These are phyloP conservation scores for Ondatra zibethicus DNA, from an alignment of 2,113 vertebrate genomes.

Conservation along the genomic window DNA sequence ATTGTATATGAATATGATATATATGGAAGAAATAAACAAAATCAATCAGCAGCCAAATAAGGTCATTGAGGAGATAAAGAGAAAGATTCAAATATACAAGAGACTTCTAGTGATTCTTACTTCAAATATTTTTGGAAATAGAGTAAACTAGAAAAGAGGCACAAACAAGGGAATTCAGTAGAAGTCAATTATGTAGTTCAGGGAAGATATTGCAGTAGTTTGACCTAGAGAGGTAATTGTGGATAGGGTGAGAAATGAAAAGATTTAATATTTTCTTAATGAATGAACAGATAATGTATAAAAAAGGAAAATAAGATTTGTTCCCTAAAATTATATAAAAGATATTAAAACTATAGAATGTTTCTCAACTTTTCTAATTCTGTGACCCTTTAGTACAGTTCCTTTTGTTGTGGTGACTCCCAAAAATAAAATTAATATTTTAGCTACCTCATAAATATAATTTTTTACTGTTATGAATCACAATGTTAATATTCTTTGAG, in stretches of 20 bases:
- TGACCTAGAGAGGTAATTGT: background rate
- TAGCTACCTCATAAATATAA: background rate
- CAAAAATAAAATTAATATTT: background rate
- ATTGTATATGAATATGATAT: background rate
- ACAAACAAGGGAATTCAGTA: background rate
- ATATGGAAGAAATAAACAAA: background rate
- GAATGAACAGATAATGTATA: background rate
- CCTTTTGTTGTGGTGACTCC: background rate
- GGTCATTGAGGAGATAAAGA: background rate
- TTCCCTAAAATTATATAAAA: background rate
- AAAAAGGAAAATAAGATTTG: background rate
- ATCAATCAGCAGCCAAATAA: background rate
- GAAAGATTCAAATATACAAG: background rate
- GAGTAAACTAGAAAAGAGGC: background rate
- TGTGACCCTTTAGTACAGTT: background rate
- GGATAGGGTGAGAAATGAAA: background rate
- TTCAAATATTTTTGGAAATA: background rate
- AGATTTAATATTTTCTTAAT: background rate
- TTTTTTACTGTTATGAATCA: background rate
- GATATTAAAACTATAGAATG: background rate
- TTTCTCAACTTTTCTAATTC: background rate
- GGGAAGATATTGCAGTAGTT: background rate
- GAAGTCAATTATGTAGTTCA: background rate
- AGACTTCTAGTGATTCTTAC: background rate
- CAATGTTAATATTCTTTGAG: background rate